Evolutionary conservation across 53 echinoderm and acorn worm species (phyloP).

Genomic region (Stichopus horrens): DNA sequence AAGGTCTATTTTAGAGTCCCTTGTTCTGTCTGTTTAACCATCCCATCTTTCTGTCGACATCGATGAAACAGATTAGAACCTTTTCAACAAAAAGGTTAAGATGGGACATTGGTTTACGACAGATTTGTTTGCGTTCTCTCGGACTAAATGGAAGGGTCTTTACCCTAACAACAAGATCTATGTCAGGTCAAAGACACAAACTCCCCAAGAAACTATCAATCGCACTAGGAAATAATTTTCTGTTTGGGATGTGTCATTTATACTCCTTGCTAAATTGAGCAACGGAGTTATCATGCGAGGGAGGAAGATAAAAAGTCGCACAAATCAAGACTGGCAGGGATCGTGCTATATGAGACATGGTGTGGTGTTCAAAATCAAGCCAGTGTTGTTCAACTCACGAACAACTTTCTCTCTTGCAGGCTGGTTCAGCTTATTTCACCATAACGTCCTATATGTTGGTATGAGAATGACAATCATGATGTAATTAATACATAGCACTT

Average conservation of each 20-base stretch:
- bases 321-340: constrained; percentile 40
- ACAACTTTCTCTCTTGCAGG: not conserved
- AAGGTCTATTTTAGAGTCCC: no score
- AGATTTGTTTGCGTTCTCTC: no score
- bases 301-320: constrained; percentile 17
- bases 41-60: no score
- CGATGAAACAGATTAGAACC: no score
- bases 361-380: constrained; percentile 38
- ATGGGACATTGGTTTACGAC: no score
- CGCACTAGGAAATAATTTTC: constrained; percentile 45
- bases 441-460: constrained; percentile 9
- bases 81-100: no score
- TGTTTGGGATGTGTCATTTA: constrained; percentile 45
- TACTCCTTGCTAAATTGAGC: constrained; percentile 46
- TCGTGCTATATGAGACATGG: constrained; percentile 42
- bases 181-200: constrained; percentile 32
- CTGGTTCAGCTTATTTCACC: not conserved
- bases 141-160: constrained; percentile 4
- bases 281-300: constrained; percentile 26
- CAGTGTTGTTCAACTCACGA: constrained; percentile 43
- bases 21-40: no score
- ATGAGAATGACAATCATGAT: constrained; percentile 37
- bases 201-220: constrained; percentile 43
- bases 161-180: constrained; percentile 24
- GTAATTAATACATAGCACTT: constrained; percentile 46